These are phyloP conservation scores for Ctenoplectra terminalis DNA, from an alignment of 1,140 invertebrate species.

Conservation along the genomic window DNA sequence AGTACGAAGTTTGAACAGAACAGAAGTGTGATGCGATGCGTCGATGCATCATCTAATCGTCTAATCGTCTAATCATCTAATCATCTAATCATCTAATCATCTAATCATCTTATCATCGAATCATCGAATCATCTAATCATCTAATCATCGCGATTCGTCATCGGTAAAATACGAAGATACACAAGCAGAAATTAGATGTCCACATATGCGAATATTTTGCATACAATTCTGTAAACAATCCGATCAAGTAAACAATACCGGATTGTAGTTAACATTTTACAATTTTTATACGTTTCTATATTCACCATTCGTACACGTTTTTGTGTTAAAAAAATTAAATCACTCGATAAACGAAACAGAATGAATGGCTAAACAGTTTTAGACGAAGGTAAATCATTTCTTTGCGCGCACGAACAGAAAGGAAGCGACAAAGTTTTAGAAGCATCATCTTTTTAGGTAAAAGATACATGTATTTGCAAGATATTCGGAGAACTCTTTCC, in stretches of 20 bases:
- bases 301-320: not conserved
- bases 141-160: conserved; percentile 39
- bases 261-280: not conserved
- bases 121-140: too few species aligned
- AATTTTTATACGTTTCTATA: not conserved
- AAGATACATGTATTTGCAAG: too few species aligned
- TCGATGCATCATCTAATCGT: not conserved
- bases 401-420: not conserved
- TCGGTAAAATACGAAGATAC: conserved; percentile 27
- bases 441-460: not conserved
- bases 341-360: too few species aligned
- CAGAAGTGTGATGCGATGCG: not conserved
- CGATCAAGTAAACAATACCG: not conserved
- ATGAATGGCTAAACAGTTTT: not conserved
- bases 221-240: not conserved
- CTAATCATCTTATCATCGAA: too few species aligned
- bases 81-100: too few species aligned
- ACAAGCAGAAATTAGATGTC: conserved; percentile 1
- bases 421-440: not conserved
- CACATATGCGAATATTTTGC: not conserved
- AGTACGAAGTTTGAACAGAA: not conserved
- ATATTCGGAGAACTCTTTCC: not conserved
- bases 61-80: too few species aligned
- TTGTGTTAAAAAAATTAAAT: not conserved
- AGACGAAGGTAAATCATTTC: not conserved